These are phyloP conservation scores for Callopanchax toddi DNA, from an alignment of 2,113 vertebrate species.

Conservation along the genomic window DNA sequence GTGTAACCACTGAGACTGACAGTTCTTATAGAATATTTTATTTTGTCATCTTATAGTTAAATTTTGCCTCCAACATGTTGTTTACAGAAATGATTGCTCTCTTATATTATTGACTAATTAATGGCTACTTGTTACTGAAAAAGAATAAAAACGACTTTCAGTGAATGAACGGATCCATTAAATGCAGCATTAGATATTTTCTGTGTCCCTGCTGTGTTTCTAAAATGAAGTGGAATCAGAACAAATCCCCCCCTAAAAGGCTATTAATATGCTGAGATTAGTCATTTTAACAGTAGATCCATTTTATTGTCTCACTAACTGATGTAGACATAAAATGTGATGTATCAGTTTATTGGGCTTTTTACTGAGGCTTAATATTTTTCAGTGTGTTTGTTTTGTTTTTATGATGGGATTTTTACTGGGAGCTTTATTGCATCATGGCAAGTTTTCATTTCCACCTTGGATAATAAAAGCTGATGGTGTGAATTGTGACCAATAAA, in stretches of 20 bases:
- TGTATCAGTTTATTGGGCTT: conserved; percentile 17
- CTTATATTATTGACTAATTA: too few relatives aligned
- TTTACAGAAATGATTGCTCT: too few relatives aligned
- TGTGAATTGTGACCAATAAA: conserved; percentile 47
- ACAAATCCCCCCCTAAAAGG: neutral
- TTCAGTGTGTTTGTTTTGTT: conserved; percentile 46
- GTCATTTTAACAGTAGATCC: conserved; percentile 4
- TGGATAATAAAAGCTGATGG: conserved; percentile 61
- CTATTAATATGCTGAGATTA: neutral
- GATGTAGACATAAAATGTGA: conserved; percentile 1
- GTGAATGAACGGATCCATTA: too few relatives aligned
- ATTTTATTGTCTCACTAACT: conserved; percentile 9
- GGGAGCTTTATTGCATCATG: conserved; percentile 36
- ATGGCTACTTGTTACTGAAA: too few relatives aligned
- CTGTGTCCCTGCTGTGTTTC: neutral
- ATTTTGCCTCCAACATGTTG: too few relatives aligned
- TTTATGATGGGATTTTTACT: conserved; percentile 55
- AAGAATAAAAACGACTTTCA: neutral
- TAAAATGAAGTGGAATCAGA: conserved; percentile 5
- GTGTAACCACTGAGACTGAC: too few relatives aligned
- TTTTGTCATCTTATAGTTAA: too few relatives aligned
- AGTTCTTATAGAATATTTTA: too few relatives aligned
- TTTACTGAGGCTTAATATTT: conserved; percentile 42
- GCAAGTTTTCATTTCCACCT: conserved; percentile 36
- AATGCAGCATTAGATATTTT: too few relatives aligned